Base-by-base conservation (phyloP, 92 coral and sea anemone genomes). In the Umimayanthus chanpuru region DNA sequence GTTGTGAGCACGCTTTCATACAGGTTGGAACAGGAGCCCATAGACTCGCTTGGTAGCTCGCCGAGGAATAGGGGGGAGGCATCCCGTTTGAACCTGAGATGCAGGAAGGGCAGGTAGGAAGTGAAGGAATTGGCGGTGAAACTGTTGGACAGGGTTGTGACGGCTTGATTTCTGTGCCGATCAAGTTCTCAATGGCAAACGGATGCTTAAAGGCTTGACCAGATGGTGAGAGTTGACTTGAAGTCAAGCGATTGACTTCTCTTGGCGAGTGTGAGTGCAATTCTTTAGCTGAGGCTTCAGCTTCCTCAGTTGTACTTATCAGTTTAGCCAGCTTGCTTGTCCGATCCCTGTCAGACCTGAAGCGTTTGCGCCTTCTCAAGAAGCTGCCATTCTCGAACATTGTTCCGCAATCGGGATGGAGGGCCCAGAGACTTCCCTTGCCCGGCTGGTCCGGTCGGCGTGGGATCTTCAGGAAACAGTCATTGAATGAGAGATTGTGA, bases 371-470 rank as follows among this genome's bases (percentile, higher is more conserved):
- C 30, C 99, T 92, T 10, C 99, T 90, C 39, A 97, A 86, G 88
- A 95, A 97, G 86, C 99, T 95, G 32, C 99, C 99, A 68, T 97
- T 97, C 64, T 97, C 99, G 67, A 97, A 97, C 99, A 97, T 97
- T 16, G 98, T 93, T 6, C 98, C 99, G 70, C 99, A 97, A 88
- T 97, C 99, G 10, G 99, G 99, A 73, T 97, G 99, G 9, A 97
- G 92, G 6, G 99, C 98, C 99, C 99, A 97, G 15, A 95, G 93
- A 86, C 98, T 95, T 81, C 99, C 99, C 76, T 97, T 97, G 0
- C 99, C 99, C 0, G 99, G 99, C 88, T 96, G 97, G 80, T 97
- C 99, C 14, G 98, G 98, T 25, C 98, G 94, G 39, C 99, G 96
- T 68, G 99, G 99, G 18, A 97, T 96, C 90, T 97, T 97, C 61